Base-by-base conservation (phyloP, 2,888 invertebrate genomes). In the Abrostola triplasia region DNA sequence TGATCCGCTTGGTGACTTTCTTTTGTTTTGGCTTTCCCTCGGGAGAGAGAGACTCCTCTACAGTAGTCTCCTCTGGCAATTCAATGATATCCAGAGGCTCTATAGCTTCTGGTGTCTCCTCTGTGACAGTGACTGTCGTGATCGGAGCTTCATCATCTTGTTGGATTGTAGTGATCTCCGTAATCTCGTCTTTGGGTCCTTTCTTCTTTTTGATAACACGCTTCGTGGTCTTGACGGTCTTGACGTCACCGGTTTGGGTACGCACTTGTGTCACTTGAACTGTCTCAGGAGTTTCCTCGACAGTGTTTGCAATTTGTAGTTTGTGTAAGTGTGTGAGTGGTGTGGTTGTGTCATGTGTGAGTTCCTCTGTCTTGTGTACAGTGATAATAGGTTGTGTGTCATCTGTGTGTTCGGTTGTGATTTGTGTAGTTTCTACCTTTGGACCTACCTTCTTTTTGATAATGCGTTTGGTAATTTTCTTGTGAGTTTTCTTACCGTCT, bases 371-470 rank as follows among this genome's bases (percentile, higher is more conserved):
- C 50, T 87, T 86, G 53, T 89, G 82, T 74, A 93, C 88, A 1
- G 90, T 71, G 61, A 89, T 83, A 80, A 92, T 77, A 74, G 94
- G 85, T 67, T 80, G 83, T 55, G 70, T 58, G 44, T 75, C 52
- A 24, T 63, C 63, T 9, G 10, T 13, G n/a, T 62, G 59, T 55
- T 67, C 67, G 7, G 67, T 62, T 5, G 42, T 41, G 37, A 67
- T 67, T 9, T 80, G 55, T 44, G 73, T 85, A 1, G 79, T 82
- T 83, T 82, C 70, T 62, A 87, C 63, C 75, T 81, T 69, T 79
- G 88, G 79, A 37, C 85, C 73, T 91, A 70, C 90, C 89, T 64
- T 93, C 77, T 51, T 95, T 90, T 82, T 93, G 35, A 92, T 89
- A 0, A 84, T 76, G 7, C 88, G 88, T 67, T 88, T 91, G 35